A percentile compares a stretch with the other conserved stretches of the same genome.
Conservation (phyloP, 2,888 invertebrate species). For the Drosophila robusta region DNA sequence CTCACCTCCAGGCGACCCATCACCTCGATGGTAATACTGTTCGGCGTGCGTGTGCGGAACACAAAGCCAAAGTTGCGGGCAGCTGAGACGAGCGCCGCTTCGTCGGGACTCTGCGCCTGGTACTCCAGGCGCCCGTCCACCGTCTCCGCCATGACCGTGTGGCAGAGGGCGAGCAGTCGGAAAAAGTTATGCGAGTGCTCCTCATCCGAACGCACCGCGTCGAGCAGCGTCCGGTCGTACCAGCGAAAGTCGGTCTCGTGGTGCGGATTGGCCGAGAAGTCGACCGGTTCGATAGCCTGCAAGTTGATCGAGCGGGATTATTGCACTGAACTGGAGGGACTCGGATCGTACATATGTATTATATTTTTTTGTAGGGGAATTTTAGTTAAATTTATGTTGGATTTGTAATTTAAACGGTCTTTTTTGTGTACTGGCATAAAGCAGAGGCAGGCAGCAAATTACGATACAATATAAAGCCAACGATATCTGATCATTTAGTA, state of each 20-base stretch:
- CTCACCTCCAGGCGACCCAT: conserved; percentile 91
- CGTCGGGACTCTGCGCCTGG: conserved; percentile 98
- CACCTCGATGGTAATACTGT: conserved; percentile 96
- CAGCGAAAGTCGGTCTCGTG: conserved; percentile 97
- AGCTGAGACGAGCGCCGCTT: conserved; percentile 98
- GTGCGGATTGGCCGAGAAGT: conserved; percentile 97
- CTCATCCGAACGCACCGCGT: conserved; percentile 92
- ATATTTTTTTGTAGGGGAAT: background rate
- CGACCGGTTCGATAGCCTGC: conserved; percentile 91
- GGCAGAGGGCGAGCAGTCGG: conserved; percentile 96
- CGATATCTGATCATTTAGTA: conserved; percentile 10
- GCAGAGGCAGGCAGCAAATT: conserved; percentile 34
- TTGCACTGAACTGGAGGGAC: background rate
- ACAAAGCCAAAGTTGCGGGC: conserved; percentile 99
- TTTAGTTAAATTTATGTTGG: background rate
- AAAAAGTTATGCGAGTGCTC: conserved; percentile 94
- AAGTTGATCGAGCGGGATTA: conserved; percentile 5
- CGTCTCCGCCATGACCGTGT: conserved; percentile 99
- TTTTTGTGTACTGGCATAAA: conserved; percentile 13
- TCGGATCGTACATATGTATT: background rate
- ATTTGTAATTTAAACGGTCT: conserved; percentile 31
- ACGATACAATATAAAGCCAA: conserved; percentile 14
- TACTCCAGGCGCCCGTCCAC: conserved; percentile 89
- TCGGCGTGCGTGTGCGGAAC: conserved; percentile 96
- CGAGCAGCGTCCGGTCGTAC: conserved; percentile 94